A percentile compares a stretch with the other conserved stretches of the same genome.
phyloP scores from a whole-genome alignment of 2,113 vertebrate genomes.

The Podarcis raffonei region DNA sequence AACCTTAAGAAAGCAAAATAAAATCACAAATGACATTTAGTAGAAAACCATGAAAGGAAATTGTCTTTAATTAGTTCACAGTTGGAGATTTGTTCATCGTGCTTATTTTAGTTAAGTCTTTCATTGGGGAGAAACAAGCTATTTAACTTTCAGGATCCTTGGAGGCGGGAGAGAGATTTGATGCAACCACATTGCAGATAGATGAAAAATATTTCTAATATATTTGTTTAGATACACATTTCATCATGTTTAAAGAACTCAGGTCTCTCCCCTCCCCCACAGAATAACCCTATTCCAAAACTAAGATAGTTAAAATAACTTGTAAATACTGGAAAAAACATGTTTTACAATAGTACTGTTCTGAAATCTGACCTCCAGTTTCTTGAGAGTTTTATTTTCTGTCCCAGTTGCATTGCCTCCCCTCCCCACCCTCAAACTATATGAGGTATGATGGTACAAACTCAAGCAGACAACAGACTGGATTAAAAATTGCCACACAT shows the following conservation, averaged over 20 bases:
- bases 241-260: not conserved
- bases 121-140: slow-evolving; percentile 75
- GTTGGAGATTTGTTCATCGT: slow-evolving; percentile 81
- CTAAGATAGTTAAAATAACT: not conserved
- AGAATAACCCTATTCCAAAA: not conserved
- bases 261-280: not conserved
- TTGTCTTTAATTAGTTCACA: slow-evolving; percentile 87
- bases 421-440: no score
- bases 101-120: slow-evolving; percentile 85
- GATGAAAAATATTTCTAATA: slow-evolving; percentile 21
- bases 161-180: slow-evolving; percentile 47
- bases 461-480: no score
- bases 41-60: slow-evolving; percentile 80
- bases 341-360: not conserved
- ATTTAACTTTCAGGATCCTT: slow-evolving; percentile 75
- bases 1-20: slow-evolving; percentile 77
- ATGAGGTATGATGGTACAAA: no score
- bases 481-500: no score
- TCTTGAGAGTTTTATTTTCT: no score
- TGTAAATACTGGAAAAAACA: not conserved
- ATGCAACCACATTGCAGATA: not conserved
- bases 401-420: no score
- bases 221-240: slow-evolving; percentile 16
- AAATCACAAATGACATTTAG: slow-evolving; percentile 81
- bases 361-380: no score